A percentile compares a stretch with the other conserved stretches of the same genome.
Evolutionary conservation across 2,113 vertebrate genomes (phyloP).

Genomic region (Leptosomus discolor): DNA sequence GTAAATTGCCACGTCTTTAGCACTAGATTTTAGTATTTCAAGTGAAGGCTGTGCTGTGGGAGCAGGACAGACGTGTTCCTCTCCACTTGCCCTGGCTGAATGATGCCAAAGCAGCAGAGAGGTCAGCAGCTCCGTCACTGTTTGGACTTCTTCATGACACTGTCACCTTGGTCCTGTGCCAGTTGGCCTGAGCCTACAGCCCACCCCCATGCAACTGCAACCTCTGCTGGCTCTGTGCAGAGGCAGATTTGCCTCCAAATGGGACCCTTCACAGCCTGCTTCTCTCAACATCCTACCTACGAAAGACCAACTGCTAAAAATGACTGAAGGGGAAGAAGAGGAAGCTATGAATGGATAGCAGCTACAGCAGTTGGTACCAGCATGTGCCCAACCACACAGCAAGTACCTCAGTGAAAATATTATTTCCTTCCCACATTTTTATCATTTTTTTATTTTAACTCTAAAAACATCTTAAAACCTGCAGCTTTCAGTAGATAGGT

Average conservation of each 20-base stretch:
- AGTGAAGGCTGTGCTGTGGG: neutral
- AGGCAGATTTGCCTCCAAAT: neutral
- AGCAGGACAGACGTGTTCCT: neutral
- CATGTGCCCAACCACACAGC: neutral
- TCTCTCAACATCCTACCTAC: neutral
- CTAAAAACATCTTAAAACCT: neutral
- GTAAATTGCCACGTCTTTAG: neutral
- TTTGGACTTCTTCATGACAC: neutral
- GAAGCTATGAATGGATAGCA: neutral
- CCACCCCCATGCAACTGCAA: rapidly evolving
- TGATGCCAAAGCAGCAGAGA: neutral
- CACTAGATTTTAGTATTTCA: neutral
- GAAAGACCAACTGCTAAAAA: neutral
- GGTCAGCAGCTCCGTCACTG: neutral
- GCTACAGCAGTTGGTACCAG: neutral
- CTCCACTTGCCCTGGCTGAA: neutral
- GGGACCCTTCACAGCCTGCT: neutral
- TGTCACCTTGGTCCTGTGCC: neutral
- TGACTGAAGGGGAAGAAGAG: neutral
- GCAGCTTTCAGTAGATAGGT: neutral
- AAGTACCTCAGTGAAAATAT: neutral
- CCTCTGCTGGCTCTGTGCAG: neutral
- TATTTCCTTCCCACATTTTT: neutral
- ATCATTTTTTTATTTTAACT: neutral
- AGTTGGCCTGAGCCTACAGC: neutral